Evolutionary conservation across 2,113 vertebrate species (phyloP).

Genomic region (Neodontobutis hainanensis): DNA sequence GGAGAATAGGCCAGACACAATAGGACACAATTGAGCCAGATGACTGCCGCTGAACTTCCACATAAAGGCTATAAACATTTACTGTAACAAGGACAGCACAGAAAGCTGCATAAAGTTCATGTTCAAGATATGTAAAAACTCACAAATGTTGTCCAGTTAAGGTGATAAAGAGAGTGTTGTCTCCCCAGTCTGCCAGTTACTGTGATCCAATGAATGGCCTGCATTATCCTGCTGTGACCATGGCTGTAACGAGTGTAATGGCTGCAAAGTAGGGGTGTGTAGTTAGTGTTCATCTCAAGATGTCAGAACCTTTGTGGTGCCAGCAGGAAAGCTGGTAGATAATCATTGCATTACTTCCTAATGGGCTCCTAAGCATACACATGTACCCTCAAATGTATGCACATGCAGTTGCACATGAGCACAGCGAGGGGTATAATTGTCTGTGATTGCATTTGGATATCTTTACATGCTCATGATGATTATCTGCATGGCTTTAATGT

Average conservation of each 20-base stretch:
- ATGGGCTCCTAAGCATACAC: conserved; percentile 55
- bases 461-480: conserved; percentile 62
- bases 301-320: conserved; percentile 47
- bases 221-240: conserved; percentile 40
- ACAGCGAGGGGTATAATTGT: conserved; percentile 63
- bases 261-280: conserved; percentile 10
- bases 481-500: conserved; percentile 37
- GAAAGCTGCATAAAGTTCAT: background rate
- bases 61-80: conserved; percentile 10
- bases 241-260: conserved; percentile 49
- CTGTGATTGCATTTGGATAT: conserved; percentile 68
- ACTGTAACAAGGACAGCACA: conserved; percentile 12
- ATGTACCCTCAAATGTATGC: conserved; percentile 9
- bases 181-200: conserved; percentile 20
- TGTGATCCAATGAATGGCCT: conserved; percentile 35
- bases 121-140: conserved; percentile 3
- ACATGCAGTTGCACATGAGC: conserved; percentile 30
- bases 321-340: conserved; percentile 51
- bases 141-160: conserved; percentile 11
- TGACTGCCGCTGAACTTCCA: conserved; percentile 38
- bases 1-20: conserved; percentile 24
- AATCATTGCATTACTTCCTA: conserved; percentile 64
- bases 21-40: conserved; percentile 18
- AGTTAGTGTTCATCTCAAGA: conserved; percentile 11
- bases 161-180: background rate